A percentile compares a stretch with the other conserved stretches of the same genome.
Conservation (phyloP, 2,888 invertebrate genomes). For the Antheraea yamamai region DNA sequence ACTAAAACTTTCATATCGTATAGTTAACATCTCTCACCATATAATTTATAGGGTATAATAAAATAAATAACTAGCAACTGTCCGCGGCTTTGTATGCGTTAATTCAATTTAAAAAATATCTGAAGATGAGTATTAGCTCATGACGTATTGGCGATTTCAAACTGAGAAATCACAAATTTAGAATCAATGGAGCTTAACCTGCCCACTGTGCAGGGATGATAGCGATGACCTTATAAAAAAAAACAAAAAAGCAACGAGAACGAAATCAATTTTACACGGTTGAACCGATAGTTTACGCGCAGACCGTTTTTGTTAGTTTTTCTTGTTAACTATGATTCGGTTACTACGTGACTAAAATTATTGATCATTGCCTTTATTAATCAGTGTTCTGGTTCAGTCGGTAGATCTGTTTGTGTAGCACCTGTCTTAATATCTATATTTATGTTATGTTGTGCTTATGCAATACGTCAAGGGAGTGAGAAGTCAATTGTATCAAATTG, state of each 20-base stretch:
- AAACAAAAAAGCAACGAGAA: neutral
- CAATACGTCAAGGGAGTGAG: too few species aligned
- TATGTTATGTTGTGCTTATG: neutral
- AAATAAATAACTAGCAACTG: neutral
- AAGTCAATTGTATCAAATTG: too few species aligned
- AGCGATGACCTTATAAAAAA: conserved; percentile 2
- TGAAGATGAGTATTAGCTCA: too few species aligned
- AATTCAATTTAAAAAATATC: too few species aligned
- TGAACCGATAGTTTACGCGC: conserved; percentile 5
- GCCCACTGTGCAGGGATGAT: neutral
- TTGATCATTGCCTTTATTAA: neutral
- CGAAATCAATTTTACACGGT: neutral
- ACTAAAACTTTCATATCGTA: neutral
- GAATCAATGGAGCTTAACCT: neutral
- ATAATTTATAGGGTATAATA: neutral
- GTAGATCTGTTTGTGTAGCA: neutral
- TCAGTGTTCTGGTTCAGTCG: neutral
- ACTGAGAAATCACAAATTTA: neutral
- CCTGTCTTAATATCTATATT: neutral
- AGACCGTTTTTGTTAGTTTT: neutral
- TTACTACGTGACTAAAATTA: conserved; percentile 3
- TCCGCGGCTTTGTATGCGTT: neutral
- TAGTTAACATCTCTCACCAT: neutral
- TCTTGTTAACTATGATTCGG: conserved; percentile 1
- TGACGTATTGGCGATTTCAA: too few species aligned